Percentiles rank a stretch among this genome's conserved stretches.
Evolutionary conservation across 2,888 invertebrate genomes (phyloP).

Genomic region (Thera britannica): DNA sequence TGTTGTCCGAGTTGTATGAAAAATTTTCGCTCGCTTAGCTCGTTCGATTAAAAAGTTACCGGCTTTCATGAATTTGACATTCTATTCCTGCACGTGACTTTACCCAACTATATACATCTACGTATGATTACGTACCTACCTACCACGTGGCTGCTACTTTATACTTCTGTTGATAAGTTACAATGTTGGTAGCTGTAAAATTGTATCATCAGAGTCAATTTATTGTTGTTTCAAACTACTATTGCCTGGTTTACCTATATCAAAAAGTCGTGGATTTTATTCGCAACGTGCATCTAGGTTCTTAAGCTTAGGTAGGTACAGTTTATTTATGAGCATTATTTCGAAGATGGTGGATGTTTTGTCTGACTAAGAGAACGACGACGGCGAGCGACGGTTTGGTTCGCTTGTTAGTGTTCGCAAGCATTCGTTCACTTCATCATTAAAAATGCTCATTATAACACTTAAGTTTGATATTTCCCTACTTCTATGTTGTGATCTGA

Average conservation of each 20-base stretch:
- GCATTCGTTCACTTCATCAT: too few relatives aligned
- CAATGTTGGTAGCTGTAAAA: not conserved
- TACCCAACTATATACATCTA: not conserved
- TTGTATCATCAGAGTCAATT: not conserved
- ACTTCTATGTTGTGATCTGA: too few relatives aligned
- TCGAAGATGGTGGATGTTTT: too few relatives aligned
- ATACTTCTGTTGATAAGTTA: constrained; percentile 17
- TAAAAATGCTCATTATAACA: too few relatives aligned
- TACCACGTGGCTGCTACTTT: constrained; percentile 22
- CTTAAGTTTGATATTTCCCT: too few relatives aligned
- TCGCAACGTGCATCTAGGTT: not conserved
- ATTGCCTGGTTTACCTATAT: not conserved
- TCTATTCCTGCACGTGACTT: not conserved
- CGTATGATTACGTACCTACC: constrained; percentile 13
- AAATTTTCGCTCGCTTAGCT: not conserved
- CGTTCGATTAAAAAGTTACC: not conserved
- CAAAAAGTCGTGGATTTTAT: not conserved
- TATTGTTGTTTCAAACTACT: not conserved
- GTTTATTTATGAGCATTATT: too few relatives aligned
- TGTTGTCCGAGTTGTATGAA: too few relatives aligned
- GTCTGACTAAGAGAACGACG: too few relatives aligned
- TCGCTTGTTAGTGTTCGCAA: too few relatives aligned
- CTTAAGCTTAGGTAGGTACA: too few relatives aligned
- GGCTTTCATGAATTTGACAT: not conserved
- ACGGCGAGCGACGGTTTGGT: too few relatives aligned